These are phyloP conservation scores for Pampusana beccarii DNA, from an alignment of 2,113 vertebrate species.

Conservation along the genomic window DNA sequence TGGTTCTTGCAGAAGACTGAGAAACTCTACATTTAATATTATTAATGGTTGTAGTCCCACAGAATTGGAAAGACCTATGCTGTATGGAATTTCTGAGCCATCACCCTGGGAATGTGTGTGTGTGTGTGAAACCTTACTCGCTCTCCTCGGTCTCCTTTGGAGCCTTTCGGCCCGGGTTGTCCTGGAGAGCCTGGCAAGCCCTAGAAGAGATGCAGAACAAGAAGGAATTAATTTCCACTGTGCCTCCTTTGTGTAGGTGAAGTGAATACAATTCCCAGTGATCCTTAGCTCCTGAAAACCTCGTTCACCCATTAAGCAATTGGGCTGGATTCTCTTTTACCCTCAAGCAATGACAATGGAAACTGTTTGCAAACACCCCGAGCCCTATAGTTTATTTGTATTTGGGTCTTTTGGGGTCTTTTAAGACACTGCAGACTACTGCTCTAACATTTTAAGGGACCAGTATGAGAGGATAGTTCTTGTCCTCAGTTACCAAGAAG, in stretches of 20 bases:
- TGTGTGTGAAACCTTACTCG: constrained; percentile 69
- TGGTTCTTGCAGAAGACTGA: neutral
- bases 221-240: neutral
- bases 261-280: neutral
- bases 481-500: constrained; percentile 16
- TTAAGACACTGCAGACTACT: neutral
- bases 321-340: neutral
- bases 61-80: neutral
- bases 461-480: constrained; percentile 16
- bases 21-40: neutral
- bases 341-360: neutral
- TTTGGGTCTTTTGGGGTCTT: neutral
- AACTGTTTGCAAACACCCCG: neutral
- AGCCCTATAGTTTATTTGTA: neutral
- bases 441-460: neutral
- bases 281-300: neutral
- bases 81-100: neutral
- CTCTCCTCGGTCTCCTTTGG: constrained; percentile 82
- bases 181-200: constrained; percentile 76
- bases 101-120: neutral
- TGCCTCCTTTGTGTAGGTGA: neutral
- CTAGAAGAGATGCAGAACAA: constrained; percentile 55
- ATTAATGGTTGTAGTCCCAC: neutral
- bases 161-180: constrained; percentile 70
- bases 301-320: neutral